Evolutionary conservation across 2,113 vertebrate species (phyloP), one percentile per base, ranked within the genome.

Genomic region (Apodemus sylvaticus): DNA sequence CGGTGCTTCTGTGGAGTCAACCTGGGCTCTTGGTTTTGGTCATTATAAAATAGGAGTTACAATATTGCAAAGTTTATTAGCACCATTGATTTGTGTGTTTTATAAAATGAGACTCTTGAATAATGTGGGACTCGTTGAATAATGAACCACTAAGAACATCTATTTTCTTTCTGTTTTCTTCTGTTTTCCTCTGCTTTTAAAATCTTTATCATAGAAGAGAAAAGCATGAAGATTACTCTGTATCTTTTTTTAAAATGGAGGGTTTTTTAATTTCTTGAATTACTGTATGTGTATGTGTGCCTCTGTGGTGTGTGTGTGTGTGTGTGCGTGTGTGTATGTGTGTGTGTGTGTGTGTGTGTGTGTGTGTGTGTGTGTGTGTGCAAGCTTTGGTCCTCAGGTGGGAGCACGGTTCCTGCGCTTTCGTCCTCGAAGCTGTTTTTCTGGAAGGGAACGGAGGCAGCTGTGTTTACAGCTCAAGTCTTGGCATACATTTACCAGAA

Each of bases 401-500:
- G 99, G 99, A 99, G 98, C 97, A 97, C 98, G 98, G 98, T 99
- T 99, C 99, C 98, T 99, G 98, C 99, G 98, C 98, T 99, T 99
- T 99, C 99, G 99, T 99, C 99, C 99, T 99, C 99, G 99, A 99
- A 99, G 99, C 99, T 99, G 99, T 99, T 99, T 99, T 99, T 99
- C 99, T 99, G 99, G 99, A 99, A 99, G 99, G 99, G 99, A 99
- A 99, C 98, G 99, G 99, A 99, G 99, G 99, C 99, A 99, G 99
- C 99, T 99, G 99, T 99, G 99, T 99, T 99, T 99, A 99, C 99
- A 99, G 99, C 99, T 99, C 99, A 99, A 99, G 99, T 99, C 99
- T 99, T 99, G 99, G 99, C 99, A 99, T 99, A 99, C 99, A 99
- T 99, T 99, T 99, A 99, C 99, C 99, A 99, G 99, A 99, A 99